Conservation (phyloP, 35 echinoderm and acorn worm genomes). For the Chiridota heheva region DNA sequence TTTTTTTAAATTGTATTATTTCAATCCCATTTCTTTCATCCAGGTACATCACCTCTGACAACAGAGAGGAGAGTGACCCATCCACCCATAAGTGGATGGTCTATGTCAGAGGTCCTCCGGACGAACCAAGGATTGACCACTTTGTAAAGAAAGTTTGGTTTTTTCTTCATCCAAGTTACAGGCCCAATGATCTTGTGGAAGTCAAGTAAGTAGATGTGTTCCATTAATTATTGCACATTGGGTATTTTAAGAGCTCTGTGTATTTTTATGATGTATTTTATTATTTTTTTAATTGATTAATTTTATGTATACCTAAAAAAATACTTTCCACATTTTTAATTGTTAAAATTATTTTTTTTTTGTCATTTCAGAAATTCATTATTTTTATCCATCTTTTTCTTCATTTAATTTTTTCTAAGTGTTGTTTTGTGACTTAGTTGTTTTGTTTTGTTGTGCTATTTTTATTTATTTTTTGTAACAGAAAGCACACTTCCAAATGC, state of each 20-base stretch:
- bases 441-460: too few relatives aligned
- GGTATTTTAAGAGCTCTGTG: too few relatives aligned
- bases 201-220: conserved; percentile 74
- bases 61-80: conserved; percentile 95
- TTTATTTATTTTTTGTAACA: too few relatives aligned
- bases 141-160: conserved; percentile 99
- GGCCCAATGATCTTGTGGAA: conserved; percentile 95
- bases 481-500: too few relatives aligned
- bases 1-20: too few relatives aligned
- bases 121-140: conserved; percentile 92
- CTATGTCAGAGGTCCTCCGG: conserved; percentile 85
- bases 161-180: conserved; percentile 97
- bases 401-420: too few relatives aligned
- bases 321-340: background rate
- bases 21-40: background rate
- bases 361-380: too few relatives aligned
- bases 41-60: conserved; percentile 88
- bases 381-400: too few relatives aligned
- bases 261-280: too few relatives aligned
- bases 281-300: background rate
- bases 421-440: too few relatives aligned
- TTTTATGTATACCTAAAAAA: background rate
- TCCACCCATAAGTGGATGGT: conserved; percentile 99
- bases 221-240: background rate
- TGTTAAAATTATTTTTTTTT: too few relatives aligned